Conservation (phyloP, 1,140 invertebrate genomes). For the Drosophila leontia region DNA sequence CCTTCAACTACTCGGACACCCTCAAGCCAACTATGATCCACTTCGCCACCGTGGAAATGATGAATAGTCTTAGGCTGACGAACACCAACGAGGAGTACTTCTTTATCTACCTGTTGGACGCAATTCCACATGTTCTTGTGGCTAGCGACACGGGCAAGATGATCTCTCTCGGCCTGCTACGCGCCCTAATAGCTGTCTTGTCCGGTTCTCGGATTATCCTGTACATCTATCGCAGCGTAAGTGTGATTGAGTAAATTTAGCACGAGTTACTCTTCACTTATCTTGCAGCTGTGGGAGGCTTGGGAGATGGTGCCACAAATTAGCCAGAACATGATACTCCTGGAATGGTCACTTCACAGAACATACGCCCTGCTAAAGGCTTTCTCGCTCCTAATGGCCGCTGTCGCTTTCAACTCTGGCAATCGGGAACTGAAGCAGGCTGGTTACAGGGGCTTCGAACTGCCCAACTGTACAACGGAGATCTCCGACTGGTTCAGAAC, state of each 20-base stretch:
- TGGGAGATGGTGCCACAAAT: slow-evolving; percentile 59
- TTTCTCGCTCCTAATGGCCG: slow-evolving; percentile 49
- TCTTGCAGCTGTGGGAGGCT: slow-evolving; percentile 49
- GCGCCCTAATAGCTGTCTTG: slow-evolving; percentile 38
- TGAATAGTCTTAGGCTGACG: slow-evolving; percentile 28
- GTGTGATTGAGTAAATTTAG: neutral
- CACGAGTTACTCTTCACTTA: neutral
- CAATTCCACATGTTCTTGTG: slow-evolving; percentile 56
- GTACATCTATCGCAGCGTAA: slow-evolving; percentile 65
- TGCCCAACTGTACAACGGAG: slow-evolving; percentile 29
- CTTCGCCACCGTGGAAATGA: slow-evolving; percentile 45
- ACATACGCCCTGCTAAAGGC: slow-evolving; percentile 45
- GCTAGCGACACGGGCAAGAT: slow-evolving; percentile 68
- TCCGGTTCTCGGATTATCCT: slow-evolving; percentile 32
- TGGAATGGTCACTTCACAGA: slow-evolving; percentile 47
- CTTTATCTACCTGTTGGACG: slow-evolving; percentile 49
- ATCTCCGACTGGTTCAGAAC: slow-evolving; percentile 49
- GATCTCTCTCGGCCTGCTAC: slow-evolving; percentile 54
- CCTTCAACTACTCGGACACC: slow-evolving; percentile 65
- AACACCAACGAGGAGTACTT: slow-evolving; percentile 21
- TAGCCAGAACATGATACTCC: slow-evolving; percentile 31
- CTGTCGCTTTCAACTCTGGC: slow-evolving; percentile 37
- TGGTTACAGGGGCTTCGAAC: slow-evolving; percentile 60
- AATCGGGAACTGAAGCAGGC: slow-evolving; percentile 49
- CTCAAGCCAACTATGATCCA: slow-evolving; percentile 69